These are phyloP conservation scores for Sebastes steindachneri DNA, from an alignment of 2,797 vertebrate genomes.

Conservation along the genomic window DNA sequence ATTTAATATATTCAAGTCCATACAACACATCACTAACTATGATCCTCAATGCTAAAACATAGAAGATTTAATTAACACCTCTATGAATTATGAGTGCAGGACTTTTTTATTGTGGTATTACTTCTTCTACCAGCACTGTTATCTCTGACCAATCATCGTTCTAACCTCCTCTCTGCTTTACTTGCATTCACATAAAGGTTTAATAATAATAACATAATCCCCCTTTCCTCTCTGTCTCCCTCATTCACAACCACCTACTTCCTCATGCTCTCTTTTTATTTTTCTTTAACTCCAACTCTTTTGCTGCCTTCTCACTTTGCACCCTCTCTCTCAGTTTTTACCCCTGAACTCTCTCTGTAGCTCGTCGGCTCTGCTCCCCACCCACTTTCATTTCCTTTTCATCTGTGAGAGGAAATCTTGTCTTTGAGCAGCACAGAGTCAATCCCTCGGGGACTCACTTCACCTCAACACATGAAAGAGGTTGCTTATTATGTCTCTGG, in stretches of 20 bases:
- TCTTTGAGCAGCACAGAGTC: constrained; percentile 40
- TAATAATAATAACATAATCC: not conserved
- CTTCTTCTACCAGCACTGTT: not conserved
- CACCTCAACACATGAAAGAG: constrained; percentile 50
- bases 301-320: not conserved
- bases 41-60: not conserved
- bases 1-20: no score
- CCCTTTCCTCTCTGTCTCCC: not conserved
- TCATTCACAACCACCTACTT: not conserved
- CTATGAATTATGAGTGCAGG: not conserved
- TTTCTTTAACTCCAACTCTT: not conserved
- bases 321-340: not conserved
- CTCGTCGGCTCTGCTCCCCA: constrained; percentile 16
- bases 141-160: not conserved
- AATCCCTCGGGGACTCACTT: constrained; percentile 41
- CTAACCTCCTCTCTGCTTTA: not conserved
- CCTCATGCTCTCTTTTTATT: not conserved
- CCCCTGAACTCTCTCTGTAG: constrained; percentile 13
- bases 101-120: not conserved
- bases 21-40: no score
- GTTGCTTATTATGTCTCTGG: constrained; percentile 42
- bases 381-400: constrained; percentile 65
- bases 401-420: constrained; percentile 59
- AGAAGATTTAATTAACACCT: not conserved
- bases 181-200: not conserved